Percentiles rank a stretch among this genome's conserved stretches.
Conservation (phyloP, 2,113 vertebrate species). For the Larimichthys crocea region DNA sequence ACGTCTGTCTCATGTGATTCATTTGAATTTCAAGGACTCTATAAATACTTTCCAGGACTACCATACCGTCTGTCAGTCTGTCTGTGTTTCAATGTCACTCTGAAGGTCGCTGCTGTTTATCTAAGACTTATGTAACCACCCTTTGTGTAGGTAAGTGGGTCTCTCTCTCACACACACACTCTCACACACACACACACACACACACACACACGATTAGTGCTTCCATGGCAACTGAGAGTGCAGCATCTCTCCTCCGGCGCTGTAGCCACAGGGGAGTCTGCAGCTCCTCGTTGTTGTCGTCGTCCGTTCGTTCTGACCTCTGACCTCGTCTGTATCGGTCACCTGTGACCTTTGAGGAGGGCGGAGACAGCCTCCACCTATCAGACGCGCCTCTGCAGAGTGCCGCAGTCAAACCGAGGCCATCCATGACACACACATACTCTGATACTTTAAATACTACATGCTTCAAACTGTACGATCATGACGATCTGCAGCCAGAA, state of each 20-base stretch:
- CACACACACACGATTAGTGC: constrained; percentile 28
- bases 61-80: not conserved
- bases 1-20: not conserved
- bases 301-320: constrained; percentile 6
- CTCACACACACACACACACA: not conserved
- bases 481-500: no score
- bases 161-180: constrained; percentile 4
- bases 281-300: constrained; percentile 27
- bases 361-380: not conserved
- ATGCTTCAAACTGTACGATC: no score
- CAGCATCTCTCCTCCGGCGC: constrained; percentile 32
- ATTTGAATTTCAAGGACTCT: no score
- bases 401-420: no score
- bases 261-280: not conserved
- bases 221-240: constrained; percentile 67
- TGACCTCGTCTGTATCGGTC: constrained; percentile 1
- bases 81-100: constrained; percentile 27
- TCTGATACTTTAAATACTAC: no score
- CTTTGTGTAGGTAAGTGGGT: constrained; percentile 66
- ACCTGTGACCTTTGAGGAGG: constrained; percentile 1
- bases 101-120: constrained; percentile 63
- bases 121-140: constrained; percentile 47
- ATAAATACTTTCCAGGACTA: no score
- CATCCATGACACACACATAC: no score
- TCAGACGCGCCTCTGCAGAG: not conserved